Evolutionary conservation across 2,888 invertebrate species (phyloP).

Genomic region (Epinotia brunnichana): DNA sequence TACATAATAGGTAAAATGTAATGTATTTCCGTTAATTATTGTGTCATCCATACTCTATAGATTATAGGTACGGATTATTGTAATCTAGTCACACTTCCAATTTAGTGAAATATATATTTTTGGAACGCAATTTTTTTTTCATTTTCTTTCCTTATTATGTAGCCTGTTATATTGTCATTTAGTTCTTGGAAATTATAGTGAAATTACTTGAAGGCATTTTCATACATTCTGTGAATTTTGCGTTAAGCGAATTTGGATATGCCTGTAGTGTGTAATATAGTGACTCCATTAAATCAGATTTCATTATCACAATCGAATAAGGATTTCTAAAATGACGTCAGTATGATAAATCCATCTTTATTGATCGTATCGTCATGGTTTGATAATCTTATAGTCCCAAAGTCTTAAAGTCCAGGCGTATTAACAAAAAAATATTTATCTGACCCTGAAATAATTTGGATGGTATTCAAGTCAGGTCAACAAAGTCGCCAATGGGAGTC

Average conservation of each 20-base stretch:
- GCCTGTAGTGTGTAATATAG: background rate
- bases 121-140: constrained; percentile 3
- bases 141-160: background rate
- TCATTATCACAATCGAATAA: too few species aligned
- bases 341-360: too few species aligned
- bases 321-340: too few species aligned
- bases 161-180: background rate
- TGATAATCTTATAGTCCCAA: too few species aligned
- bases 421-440: too few species aligned
- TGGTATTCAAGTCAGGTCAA: too few species aligned
- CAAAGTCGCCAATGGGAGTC: too few species aligned
- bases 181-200: background rate
- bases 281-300: too few species aligned
- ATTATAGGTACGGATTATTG: constrained; percentile 13
- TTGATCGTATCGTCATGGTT: too few species aligned
- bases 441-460: too few species aligned
- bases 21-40: background rate
- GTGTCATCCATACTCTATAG: background rate
- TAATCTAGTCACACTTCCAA: constrained; percentile 29
- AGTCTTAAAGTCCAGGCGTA: too few species aligned
- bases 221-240: background rate
- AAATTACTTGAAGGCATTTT: constrained; percentile 4
- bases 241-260: background rate
- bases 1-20: too few species aligned
- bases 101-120: constrained; percentile 22